A percentile compares a stretch with the other conserved stretches of the same genome.
Evolutionary conservation across 1,140 invertebrate genomes (phyloP).

Genomic region (Grapholita molesta): DNA sequence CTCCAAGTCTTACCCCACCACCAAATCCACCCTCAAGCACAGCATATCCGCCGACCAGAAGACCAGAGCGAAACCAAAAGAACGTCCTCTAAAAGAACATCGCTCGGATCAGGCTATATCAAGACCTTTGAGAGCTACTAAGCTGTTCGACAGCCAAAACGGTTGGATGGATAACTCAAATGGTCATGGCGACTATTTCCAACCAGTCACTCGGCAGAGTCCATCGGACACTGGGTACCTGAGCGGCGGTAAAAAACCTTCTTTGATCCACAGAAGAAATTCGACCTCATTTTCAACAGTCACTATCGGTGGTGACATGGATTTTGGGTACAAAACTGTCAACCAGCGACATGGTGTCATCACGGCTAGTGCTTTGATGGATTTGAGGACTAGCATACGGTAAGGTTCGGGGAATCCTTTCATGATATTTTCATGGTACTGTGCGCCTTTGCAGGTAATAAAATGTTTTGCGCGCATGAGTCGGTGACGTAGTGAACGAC

Average conservation of each 20-base stretch:
- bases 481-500: not conserved
- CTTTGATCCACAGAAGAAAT: conserved; percentile 54
- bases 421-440: not conserved
- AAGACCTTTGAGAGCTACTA: conserved; percentile 54
- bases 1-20: conserved; percentile 24
- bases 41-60: conserved; percentile 62
- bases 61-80: conserved; percentile 39
- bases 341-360: conserved; percentile 64
- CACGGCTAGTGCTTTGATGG: conserved; percentile 71
- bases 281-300: conserved; percentile 64
- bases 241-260: conserved; percentile 44
- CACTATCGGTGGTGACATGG: conserved; percentile 53
- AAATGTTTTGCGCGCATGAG: not conserved
- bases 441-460: not conserved
- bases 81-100: conserved; percentile 52
- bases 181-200: conserved; percentile 55
- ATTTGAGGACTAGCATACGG: conserved; percentile 68
- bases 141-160: conserved; percentile 37
- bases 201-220: conserved; percentile 41
- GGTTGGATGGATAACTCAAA: conserved; percentile 46
- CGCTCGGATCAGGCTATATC: conserved; percentile 47
- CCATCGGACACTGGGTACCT: conserved; percentile 37
- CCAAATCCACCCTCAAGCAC: conserved; percentile 40
- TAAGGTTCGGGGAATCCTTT: conserved; percentile 29
- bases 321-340: conserved; percentile 30